Base-by-base conservation (phyloP, 2,113 vertebrate species). In the Dicentrarchus labrax region DNA sequence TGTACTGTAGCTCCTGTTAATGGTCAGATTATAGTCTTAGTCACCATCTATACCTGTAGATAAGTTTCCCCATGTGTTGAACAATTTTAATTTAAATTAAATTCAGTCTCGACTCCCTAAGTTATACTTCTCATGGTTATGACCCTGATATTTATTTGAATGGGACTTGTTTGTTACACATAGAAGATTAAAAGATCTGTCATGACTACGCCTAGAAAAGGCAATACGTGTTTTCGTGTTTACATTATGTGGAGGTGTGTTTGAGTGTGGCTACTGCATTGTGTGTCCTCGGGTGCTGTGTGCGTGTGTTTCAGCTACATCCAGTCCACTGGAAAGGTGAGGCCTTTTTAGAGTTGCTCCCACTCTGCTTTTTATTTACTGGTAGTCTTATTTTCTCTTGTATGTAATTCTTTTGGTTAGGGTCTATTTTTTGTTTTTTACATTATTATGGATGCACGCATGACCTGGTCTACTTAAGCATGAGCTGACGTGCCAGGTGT, bases 331-430 rank as follows among this genome's bases (percentile, higher is more conserved):
- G 69, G 72, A 87, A 84, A 57, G 47, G 78, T 9, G 65, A 86
- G 84, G 88, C 90, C 78, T 72, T 86, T 87, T 83, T 65, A 86
- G 91, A 89, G 91, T 90, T 91, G 88, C 91, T 94, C 87, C 88
- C 91, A 89, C 90, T 93, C 80, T 78, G 47, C 43, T 78, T 86
- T 80, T 81, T 75, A 54, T 77, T 84, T 78, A 72, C 67, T 75
- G n/a, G 16, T 73, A 15, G 67, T 50, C 54, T 77, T 69, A 41
- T 83, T 64, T 82, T 82, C 56, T 83, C 30, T 61, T 78, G 65
- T 82, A 61, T 67, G 51, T 85, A 76, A 72, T 86, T 78, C 16
- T 53, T 78, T 76, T 38, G 51, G 15, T 80, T 76, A 62, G 54
- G 54, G 68, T 65, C 45, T 72, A 47, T 71, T 71, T 80, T 84